Evolutionary conservation across 2,113 vertebrate genomes (phyloP).

Genomic region (Eubucco bourcierii): DNA sequence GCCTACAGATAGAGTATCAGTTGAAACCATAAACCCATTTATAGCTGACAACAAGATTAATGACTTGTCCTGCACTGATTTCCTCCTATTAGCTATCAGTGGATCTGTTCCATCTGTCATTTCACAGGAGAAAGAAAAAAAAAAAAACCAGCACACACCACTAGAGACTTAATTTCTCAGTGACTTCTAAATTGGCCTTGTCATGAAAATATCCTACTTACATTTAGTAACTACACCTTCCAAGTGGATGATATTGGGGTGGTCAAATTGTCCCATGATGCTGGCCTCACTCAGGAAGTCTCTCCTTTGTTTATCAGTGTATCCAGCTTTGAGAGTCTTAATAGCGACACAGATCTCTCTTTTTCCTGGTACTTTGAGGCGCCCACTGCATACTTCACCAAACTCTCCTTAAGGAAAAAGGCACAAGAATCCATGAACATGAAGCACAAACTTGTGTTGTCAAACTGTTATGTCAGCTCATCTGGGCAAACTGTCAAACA

Average conservation of each 20-base stretch:
- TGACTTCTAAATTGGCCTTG: constrained; percentile 53
- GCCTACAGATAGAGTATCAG: constrained; percentile 85
- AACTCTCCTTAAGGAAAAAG: constrained; percentile 85
- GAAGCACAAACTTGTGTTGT: not conserved
- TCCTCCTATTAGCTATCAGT: constrained; percentile 87
- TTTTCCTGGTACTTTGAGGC: constrained; percentile 95
- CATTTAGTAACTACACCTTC: constrained; percentile 99
- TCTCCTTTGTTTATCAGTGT: constrained; percentile 95
- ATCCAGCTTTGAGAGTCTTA: constrained; percentile 97
- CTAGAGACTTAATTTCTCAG: constrained; percentile 66
- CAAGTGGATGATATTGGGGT: constrained; percentile 97
- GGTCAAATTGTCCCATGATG: constrained; percentile 99
- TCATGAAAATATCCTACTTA: constrained; percentile 74
- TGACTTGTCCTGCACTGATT: constrained; percentile 83
- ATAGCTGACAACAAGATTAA: constrained; percentile 95
- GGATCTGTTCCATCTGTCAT: constrained; percentile 88
- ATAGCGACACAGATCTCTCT: constrained; percentile 97
- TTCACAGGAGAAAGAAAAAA: constrained; percentile 53
- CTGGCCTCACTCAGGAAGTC: constrained; percentile 98
- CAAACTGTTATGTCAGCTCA: not conserved
- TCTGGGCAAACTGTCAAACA: not conserved
- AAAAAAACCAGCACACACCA: not conserved
- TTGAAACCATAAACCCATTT: constrained; percentile 88
- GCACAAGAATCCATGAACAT: not conserved
- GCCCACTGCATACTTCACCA: constrained; percentile 96